Evolutionary conservation across 2,113 vertebrate species (phyloP).

Genomic region (Trogon surrucura): DNA sequence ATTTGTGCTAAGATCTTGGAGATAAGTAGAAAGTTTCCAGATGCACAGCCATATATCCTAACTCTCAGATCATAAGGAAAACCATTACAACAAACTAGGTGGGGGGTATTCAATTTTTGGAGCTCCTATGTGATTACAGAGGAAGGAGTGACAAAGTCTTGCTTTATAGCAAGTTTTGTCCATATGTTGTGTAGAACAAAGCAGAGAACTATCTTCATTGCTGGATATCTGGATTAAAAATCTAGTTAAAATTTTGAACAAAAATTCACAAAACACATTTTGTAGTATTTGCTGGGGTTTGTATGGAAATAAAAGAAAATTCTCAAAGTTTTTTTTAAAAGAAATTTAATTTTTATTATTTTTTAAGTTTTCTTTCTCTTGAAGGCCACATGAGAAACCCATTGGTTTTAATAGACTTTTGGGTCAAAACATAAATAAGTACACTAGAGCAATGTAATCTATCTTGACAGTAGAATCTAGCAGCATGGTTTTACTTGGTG

Average conservation of each 20-base stretch:
- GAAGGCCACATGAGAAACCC: not conserved
- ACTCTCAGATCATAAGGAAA: slow-evolving; percentile 12
- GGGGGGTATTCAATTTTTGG: not conserved
- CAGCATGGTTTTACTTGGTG: not conserved
- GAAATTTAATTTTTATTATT: not conserved
- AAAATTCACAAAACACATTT: not conserved
- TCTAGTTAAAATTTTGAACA: not conserved
- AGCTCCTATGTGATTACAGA: not conserved
- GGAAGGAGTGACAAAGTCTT: not conserved
- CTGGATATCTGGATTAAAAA: not conserved
- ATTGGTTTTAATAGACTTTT: not conserved
- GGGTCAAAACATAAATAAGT: not conserved
- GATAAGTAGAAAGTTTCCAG: slow-evolving; percentile 59
- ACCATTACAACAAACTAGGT: not conserved
- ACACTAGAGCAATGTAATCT: not conserved
- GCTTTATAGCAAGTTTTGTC: not conserved
- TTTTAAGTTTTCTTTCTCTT: not conserved
- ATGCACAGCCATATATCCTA: slow-evolving; percentile 33
- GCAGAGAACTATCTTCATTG: not conserved
- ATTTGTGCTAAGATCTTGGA: slow-evolving; percentile 49
- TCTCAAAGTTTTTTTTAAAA: not conserved
- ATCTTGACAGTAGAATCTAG: not conserved
- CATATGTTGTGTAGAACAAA: not conserved
- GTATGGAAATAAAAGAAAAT: not conserved
- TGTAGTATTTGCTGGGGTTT: not conserved